phyloP scores from a whole-genome alignment of 1,140 invertebrate genomes.

The Acyrthosiphon pisum region DNA sequence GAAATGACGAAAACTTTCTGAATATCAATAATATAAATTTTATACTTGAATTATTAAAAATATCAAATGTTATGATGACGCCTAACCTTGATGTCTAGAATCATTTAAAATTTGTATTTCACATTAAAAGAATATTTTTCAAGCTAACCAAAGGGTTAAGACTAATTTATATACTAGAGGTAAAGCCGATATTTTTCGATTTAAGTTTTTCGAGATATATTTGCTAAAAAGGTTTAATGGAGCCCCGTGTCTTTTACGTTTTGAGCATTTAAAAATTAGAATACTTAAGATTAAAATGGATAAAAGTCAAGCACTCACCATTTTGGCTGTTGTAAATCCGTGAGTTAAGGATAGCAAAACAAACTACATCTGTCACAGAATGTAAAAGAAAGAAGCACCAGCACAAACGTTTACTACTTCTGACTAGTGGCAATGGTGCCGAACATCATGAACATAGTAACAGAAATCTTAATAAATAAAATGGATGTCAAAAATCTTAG shows the following conservation, averaged over 20 bases:
- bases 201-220: background rate
- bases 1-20: background rate
- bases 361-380: slow-evolving; percentile 21
- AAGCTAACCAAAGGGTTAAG: background rate
- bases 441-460: background rate
- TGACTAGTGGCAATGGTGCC: background rate
- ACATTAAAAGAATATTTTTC: background rate
- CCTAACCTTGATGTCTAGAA: background rate
- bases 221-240: background rate
- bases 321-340: slow-evolving; percentile 29
- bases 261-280: background rate
- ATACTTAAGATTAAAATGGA: slow-evolving; percentile 10
- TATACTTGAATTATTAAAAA: background rate
- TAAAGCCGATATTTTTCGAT: background rate
- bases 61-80: background rate
- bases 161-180: background rate
- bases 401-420: background rate
- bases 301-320: slow-evolving; percentile 39
- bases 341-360: slow-evolving; percentile 8
- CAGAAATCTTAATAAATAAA: background rate
- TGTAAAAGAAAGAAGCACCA: background rate
- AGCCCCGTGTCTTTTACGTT: background rate
- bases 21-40: background rate
- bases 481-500: background rate
- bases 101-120: background rate